These are phyloP conservation scores for Exaiptasia diaphana DNA, from an alignment of 64 coral and sea anemone genomes.

Conservation along the genomic window DNA sequence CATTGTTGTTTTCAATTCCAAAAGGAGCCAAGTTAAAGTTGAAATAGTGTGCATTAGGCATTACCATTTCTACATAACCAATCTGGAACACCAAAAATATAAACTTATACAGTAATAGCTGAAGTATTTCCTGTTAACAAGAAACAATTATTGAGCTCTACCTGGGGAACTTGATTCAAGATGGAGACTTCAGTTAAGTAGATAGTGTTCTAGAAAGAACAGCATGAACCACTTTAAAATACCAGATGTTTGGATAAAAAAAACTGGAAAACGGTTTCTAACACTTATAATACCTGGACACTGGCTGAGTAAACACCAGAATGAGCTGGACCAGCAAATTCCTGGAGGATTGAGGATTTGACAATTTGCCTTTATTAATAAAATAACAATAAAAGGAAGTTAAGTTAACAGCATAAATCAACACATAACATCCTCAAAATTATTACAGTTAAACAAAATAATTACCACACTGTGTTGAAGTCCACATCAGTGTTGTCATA, in stretches of 20 bases:
- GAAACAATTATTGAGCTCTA: neutral
- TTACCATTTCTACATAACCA: slow-evolving; percentile 65
- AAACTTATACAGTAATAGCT: neutral
- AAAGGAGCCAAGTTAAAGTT: slow-evolving; percentile 84
- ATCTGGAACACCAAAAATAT: too few relatives aligned
- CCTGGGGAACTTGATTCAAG: slow-evolving; percentile 60
- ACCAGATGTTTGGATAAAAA: neutral
- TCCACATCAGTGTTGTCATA: slow-evolving; percentile 47
- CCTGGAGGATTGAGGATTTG: slow-evolving; percentile 61
- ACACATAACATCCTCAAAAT: too few relatives aligned
- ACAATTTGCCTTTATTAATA: slow-evolving; percentile 26
- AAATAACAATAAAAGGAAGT: neutral
- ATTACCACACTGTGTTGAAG: neutral
- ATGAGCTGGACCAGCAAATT: slow-evolving; percentile 75
- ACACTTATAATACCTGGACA: slow-evolving; percentile 36
- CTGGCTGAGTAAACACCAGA: slow-evolving; percentile 66
- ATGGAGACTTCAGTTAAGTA: slow-evolving; percentile 42
- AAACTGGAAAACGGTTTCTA: neutral
- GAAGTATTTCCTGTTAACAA: neutral
- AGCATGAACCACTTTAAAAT: neutral
- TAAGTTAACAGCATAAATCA: too few relatives aligned
- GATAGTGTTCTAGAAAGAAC: slow-evolving; percentile 51
- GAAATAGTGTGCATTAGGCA: slow-evolving; percentile 79
- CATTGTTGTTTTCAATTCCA: slow-evolving; percentile 80
- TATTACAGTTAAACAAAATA: too few relatives aligned